phyloP scores from a whole-genome alignment of 2,888 invertebrate species.

The Loripinus fragilis region DNA sequence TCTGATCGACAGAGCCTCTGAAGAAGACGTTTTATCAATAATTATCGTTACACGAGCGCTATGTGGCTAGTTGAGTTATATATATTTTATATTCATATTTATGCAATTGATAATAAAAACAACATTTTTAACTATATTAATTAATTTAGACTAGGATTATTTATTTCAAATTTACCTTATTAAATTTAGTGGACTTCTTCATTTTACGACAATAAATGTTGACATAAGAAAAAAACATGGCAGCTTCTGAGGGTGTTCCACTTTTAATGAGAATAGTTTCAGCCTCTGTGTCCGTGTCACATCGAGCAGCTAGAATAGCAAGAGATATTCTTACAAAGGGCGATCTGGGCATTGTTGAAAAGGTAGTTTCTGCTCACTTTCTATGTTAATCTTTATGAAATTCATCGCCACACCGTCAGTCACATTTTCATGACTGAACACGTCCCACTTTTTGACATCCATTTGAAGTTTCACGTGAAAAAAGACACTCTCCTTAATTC shows the following conservation, averaged over 20 bases:
- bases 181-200: background rate
- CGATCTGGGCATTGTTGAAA: slow-evolving; percentile 95
- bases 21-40: too few species aligned
- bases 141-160: too few species aligned
- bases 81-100: too few species aligned
- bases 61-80: too few species aligned
- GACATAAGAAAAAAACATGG: slow-evolving; percentile 64
- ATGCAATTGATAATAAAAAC: too few species aligned
- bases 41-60: too few species aligned
- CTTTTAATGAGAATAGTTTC: slow-evolving; percentile 90
- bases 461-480: too few species aligned
- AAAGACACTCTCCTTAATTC: too few species aligned
- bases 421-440: slow-evolving; percentile 7
- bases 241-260: slow-evolving; percentile 62
- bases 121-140: too few species aligned
- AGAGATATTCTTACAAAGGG: slow-evolving; percentile 95
- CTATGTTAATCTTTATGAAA: background rate
- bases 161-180: too few species aligned
- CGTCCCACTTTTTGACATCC: background rate
- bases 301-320: slow-evolving; percentile 94
- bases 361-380: slow-evolving; percentile 82
- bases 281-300: slow-evolving; percentile 91
- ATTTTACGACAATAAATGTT: slow-evolving; percentile 41
- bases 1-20: too few species aligned
- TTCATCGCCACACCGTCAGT: background rate